Evolutionary conservation across 2,113 vertebrate genomes (phyloP), one percentile per base, ranked within the genome.

Genomic region (Piprites chloris): DNA sequence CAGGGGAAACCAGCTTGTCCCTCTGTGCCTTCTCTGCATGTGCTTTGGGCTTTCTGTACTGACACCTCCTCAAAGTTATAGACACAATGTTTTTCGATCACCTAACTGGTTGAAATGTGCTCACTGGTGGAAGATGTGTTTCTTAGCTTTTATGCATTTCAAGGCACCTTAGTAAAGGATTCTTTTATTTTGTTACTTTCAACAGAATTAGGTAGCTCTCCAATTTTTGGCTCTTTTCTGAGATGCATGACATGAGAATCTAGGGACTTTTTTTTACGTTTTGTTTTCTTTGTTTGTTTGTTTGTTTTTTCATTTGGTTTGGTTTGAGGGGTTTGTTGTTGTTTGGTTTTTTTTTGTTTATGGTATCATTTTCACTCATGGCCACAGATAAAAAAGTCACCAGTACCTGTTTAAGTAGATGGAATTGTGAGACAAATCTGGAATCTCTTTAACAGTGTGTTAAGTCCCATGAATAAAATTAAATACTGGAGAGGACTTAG

Each of bases 71-170:
- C 39, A 49, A 32, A 72, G 26, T 22, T 79, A 4, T 18, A 22
- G 9, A 17, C 1, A 0, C 9, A 9, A 2, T 27, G 11, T 0
- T 41, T 75, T 24, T 39, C 0, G 2, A 0, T 9, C 18, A 30
- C 28, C 17, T 58, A 42, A 6, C 39, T 59, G 26, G 12, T 24
- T 2, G 2, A 69, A 53, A 75, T 4, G 4, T 62, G 4, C 47
- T 68, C 30, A 12, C 23, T 68, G 23, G 6, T 5, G 68, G 12
- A 35, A 69, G 5, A 16, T 27, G 35, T 26, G 23, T 63, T 55
- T 13, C 42, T 83, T 63, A 56, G 56, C 44, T 56, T 85, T 47
- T 18, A 26, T 74, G 16, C 32, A 15, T 87, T 92, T 69, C 39
- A 32, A 66, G 33, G 49, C 28, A 26, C 11, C 21, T 19, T 18